Evolutionary conservation across 23 tunicate genomes (phyloP).

Genomic region (Halocynthia aurantium): DNA sequence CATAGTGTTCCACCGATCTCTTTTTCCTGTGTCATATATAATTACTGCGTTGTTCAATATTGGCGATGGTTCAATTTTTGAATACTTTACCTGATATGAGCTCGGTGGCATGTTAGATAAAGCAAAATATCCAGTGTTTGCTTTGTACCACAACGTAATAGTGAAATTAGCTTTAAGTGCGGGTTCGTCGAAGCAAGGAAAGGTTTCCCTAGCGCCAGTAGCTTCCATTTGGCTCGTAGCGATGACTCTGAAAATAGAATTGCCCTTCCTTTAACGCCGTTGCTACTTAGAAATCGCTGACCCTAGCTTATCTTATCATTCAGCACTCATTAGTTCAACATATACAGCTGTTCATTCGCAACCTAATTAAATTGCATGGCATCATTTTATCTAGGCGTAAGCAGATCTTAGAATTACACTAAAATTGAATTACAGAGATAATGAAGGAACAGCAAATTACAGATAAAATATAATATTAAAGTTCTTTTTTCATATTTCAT

Average conservation of each 20-base stretch:
- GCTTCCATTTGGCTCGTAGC: constrained; percentile 71
- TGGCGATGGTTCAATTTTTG: background rate
- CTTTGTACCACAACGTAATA: constrained; percentile 26
- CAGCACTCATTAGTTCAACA: too few relatives aligned
- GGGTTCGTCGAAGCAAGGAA: constrained; percentile 90
- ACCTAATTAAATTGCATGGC: too few relatives aligned
- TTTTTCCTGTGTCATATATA: background rate
- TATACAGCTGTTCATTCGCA: too few relatives aligned
- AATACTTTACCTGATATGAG: constrained; percentile 22
- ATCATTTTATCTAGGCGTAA: too few relatives aligned
- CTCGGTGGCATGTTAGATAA: constrained; percentile 69
- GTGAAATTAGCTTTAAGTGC: constrained; percentile 61
- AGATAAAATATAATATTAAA: too few relatives aligned
- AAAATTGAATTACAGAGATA: too few relatives aligned
- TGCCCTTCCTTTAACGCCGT: too few relatives aligned
- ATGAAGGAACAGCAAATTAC: too few relatives aligned
- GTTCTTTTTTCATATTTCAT: too few relatives aligned
- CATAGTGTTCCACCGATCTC: background rate
- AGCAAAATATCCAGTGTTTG: constrained; percentile 28
- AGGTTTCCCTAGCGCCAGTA: constrained; percentile 72
- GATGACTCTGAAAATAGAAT: constrained; percentile 35
- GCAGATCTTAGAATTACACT: too few relatives aligned
- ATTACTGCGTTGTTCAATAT: background rate
- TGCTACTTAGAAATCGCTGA: background rate
- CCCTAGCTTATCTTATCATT: background rate